A percentile compares a stretch with the other conserved stretches of the same genome.
Conservation (phyloP, 2,888 invertebrate species). For the Drosophila yooni region DNA sequence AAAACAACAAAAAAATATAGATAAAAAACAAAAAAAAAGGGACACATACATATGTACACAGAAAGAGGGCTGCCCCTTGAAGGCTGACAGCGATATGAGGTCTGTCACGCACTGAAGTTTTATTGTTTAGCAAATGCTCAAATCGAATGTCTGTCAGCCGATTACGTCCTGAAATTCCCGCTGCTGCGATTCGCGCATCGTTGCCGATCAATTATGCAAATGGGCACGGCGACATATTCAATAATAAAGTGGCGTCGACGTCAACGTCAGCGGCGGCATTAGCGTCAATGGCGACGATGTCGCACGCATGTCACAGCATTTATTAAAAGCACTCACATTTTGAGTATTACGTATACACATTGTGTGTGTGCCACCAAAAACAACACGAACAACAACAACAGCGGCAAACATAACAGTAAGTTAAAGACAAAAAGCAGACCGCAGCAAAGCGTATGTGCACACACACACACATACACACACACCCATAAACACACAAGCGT, state of each 20-base stretch:
- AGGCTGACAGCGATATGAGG: conserved; percentile 4
- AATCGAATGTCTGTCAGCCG: conserved; percentile 59
- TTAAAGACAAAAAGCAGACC: conserved; percentile 7
- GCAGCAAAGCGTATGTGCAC: conserved; percentile 27
- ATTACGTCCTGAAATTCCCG: conserved; percentile 60
- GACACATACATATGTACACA: not conserved
- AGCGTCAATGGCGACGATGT: conserved; percentile 35
- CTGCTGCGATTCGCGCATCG: conserved; percentile 72
- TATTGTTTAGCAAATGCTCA: conserved; percentile 63
- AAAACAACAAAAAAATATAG: conserved; percentile 3
- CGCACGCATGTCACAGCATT: conserved; percentile 74
- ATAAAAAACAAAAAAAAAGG: conserved; percentile 3
- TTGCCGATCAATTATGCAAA: conserved; percentile 79
- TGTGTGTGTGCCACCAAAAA: conserved; percentile 43
- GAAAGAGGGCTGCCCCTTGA: not conserved
- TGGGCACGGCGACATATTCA: conserved; percentile 71
- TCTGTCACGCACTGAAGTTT: conserved; percentile 61
- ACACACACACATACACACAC: not conserved
- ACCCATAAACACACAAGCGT: not conserved
- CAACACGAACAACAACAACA: conserved; percentile 1
- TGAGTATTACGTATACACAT: conserved; percentile 62
- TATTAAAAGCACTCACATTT: conserved; percentile 64
- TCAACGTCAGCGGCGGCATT: conserved; percentile 23
- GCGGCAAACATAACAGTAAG: conserved; percentile 15
- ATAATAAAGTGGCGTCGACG: conserved; percentile 69